These are phyloP conservation scores for Folsomia candida DNA, from an alignment of 2,888 invertebrate species.

Conservation along the genomic window DNA sequence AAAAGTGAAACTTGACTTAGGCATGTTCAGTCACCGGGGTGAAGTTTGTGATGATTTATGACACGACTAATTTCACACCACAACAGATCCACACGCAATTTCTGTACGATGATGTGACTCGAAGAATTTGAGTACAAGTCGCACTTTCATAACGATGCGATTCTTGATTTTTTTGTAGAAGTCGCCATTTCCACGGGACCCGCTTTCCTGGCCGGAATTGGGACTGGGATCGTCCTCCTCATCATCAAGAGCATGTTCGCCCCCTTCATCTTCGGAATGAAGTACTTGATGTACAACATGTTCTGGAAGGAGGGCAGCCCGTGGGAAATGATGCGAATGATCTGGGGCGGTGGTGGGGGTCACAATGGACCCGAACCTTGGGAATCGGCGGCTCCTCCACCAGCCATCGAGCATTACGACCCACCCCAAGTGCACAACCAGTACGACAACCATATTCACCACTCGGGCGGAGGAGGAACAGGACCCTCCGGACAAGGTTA, in stretches of 20 bases:
- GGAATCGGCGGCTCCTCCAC: slow-evolving; percentile 34
- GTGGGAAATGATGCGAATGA: slow-evolving; percentile 44
- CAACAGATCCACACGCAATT: too few relatives aligned
- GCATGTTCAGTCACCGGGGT: too few relatives aligned
- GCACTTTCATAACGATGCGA: too few relatives aligned
- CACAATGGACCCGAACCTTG: slow-evolving; percentile 29
- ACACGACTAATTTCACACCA: too few relatives aligned
- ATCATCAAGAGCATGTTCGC: slow-evolving; percentile 75
- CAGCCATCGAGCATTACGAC: slow-evolving; percentile 43
- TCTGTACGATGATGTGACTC: too few relatives aligned
- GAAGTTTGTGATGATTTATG: too few relatives aligned
- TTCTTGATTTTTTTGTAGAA: too few relatives aligned
- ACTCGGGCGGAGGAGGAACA: slow-evolving; percentile 13
- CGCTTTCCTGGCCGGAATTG: slow-evolving; percentile 63
- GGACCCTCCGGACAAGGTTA: slow-evolving; percentile 4
- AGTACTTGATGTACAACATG: slow-evolving; percentile 76
- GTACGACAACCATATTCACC: slow-evolving; percentile 29
- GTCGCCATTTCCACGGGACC: slow-evolving; percentile 50
- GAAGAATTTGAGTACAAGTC: too few relatives aligned
- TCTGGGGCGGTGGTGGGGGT: slow-evolving; percentile 26
- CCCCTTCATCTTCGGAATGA: slow-evolving; percentile 77
- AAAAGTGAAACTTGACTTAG: too few relatives aligned
- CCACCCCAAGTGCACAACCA: slow-evolving; percentile 42
- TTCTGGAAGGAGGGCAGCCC: slow-evolving; percentile 60
- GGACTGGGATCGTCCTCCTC: slow-evolving; percentile 69